Base-by-base conservation (phyloP, 2,797 vertebrate genomes). In the Cetoscarus ocellatus region DNA sequence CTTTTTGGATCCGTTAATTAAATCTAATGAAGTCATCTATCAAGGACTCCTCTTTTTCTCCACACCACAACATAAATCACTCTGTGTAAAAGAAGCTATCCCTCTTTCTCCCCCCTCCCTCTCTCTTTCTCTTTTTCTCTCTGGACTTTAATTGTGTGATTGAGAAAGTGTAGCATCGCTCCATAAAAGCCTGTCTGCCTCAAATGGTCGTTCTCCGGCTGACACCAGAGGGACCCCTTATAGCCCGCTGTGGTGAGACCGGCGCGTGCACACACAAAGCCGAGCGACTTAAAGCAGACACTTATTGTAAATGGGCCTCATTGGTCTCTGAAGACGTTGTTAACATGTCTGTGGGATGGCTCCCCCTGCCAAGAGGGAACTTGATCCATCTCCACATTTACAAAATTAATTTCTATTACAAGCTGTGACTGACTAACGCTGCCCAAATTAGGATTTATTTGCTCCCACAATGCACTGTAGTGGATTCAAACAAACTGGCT, bases 21-120 rank as follows among this genome's bases (percentile, higher is more conserved):
- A 94, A 94, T 93, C 89, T 93, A 94, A 94, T 91, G 90, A 94
- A 93, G 78, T 75, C 85, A 83, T 92, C 88, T 91, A 93, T 93
- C 89, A 90, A 89, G 89, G 88, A 85, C 92, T 91, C 86, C 87
- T 90, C 80, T 88, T 92, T 27, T 88, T 82, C 88, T 92, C 88
- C 84, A 90, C 79, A 85, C 77, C 85, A 88, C 90, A 79, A 83
- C 87, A 93, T 94, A 91, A 94, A 93, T 94, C 93, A 92, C 77
- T 80, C 78, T 68, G 54, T 74, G 67, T 83, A 80, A 82, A 83
- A 85, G 62, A 84, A 49, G 64, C 73, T 49, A 62, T 78, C 72
- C 61, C 72, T 83, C 84, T 82, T 57, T 66, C 68, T 71, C 52
- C 14, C 52, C 9, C 51, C 36, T 13, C 36, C 34, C 11, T 8